These are phyloP conservation scores for Cyanoramphus novaezelandiae DNA, from an alignment of 2,113 vertebrate genomes.

Conservation along the genomic window DNA sequence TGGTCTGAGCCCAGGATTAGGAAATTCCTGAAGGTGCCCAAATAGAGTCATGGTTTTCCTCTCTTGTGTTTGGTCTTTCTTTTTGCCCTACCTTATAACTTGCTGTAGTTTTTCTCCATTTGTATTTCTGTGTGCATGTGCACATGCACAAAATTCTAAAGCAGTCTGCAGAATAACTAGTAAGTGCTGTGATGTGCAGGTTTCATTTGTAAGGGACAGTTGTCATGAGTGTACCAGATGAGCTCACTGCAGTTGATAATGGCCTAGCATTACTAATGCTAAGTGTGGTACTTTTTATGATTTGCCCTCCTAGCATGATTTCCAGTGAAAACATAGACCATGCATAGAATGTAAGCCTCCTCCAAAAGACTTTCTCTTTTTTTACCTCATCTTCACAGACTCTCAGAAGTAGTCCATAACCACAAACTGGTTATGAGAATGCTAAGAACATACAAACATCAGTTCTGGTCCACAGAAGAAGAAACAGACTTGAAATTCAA, in stretches of 20 bases:
- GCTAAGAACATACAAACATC: neutral
- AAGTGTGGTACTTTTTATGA: neutral
- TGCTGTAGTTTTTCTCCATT: neutral
- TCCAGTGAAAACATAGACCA: neutral
- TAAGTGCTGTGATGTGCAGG: neutral
- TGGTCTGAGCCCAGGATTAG: neutral
- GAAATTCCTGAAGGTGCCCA: neutral
- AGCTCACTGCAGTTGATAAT: neutral
- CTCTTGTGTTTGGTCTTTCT: neutral
- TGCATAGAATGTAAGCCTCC: neutral
- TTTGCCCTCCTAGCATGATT: neutral
- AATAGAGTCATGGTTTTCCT: neutral
- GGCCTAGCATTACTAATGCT: neutral
- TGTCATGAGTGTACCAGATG: neutral
- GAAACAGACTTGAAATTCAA: neutral
- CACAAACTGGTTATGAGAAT: neutral
- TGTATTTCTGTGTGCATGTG: neutral
- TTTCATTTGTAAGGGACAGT: neutral
- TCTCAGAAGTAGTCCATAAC: neutral
- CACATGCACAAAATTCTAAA: fast-evolving
- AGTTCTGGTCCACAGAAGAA: neutral
- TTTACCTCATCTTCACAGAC: neutral
- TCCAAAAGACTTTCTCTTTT: neutral
- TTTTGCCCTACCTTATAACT: neutral
- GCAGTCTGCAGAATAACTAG: neutral